Evolutionary conservation across 53 echinoderm and acorn worm genomes (phyloP), one percentile per base, ranked within the genome.

Genomic region (Stichopus horrens): DNA sequence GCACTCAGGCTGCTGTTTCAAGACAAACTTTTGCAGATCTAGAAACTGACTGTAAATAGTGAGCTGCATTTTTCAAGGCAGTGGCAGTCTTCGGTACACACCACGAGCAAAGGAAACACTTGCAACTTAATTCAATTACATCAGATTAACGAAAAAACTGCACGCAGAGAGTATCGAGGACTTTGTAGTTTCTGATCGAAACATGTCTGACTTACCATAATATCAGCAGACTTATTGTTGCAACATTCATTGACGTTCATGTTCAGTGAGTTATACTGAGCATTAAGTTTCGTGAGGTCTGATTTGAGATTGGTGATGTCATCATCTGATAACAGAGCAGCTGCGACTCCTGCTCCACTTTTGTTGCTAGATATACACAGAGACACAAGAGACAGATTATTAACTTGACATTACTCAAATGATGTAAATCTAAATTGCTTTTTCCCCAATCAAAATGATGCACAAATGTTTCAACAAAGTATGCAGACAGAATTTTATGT

Each of bases 231-330:
- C 83, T 91, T 94, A 84, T 96, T 93, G 71, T 95, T 92, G 81
- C 96, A 96, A 92, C 96, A 96, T 63, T 93, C 91, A 86, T 91
- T 84, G 53, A 96, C 86, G 74, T 96, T 88, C 11, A 90, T 92
- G 58, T 92, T 83, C 19, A 94, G 91, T 77, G 90, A 89, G 21
- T 83, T 74, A 63, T 92, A 92, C 79, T 90, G 88, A 55, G 87
- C 90, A 58, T 93, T 93, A 23, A 96, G 84, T 58, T 91, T 74
- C 7, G 92, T 90, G 80, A 94, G 58, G 16, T 94, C 88, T 8
- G 90, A 88, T 77, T 90, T 94, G 23, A 94, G 90, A 22, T 88
- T 63, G 76, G 92, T 86, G 58, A 94, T 55, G 22, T 94, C 94
- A 23, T 89, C 86, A 37, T 88, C 89, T 10, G 86, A 75, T 0